These are phyloP conservation scores for Caenorhabditis becei DNA, from an alignment of 2,888 invertebrate genomes.

Conservation along the genomic window DNA sequence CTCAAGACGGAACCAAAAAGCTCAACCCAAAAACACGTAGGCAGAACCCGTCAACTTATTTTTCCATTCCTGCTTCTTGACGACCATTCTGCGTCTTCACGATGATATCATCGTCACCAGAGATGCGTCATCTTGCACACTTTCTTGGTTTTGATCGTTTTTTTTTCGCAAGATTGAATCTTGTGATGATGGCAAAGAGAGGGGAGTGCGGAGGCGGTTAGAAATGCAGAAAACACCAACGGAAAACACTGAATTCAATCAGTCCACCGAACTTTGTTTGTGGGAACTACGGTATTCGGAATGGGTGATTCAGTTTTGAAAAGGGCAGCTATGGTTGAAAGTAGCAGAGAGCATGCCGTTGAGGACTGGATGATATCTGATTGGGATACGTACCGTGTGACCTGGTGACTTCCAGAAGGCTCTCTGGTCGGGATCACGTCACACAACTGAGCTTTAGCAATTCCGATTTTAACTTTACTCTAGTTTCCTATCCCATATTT, in stretches of 20 bases:
- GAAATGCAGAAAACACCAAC: background rate
- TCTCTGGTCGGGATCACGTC: slow-evolving; percentile 9
- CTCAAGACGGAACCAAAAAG: slow-evolving; percentile 81
- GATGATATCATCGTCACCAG: slow-evolving; percentile 12
- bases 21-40: slow-evolving; percentile 7
- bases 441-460: background rate
- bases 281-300: background rate
- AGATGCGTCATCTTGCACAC: slow-evolving; percentile 10
- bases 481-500: background rate
- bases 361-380: background rate
- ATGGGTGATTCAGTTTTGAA: background rate
- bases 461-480: background rate
- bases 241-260: background rate
- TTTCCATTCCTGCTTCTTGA: slow-evolving; percentile 2
- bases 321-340: background rate
- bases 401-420: slow-evolving; percentile 14
- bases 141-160: background rate
- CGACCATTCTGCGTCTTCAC: background rate
- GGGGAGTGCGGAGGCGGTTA: background rate
- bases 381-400: background rate
- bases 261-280: background rate
- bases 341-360: background rate
- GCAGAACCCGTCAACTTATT: background rate
- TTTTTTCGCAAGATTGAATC: slow-evolving; percentile 16
- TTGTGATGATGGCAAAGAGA: background rate